Base-by-base conservation (phyloP, 1,140 invertebrate genomes). In the Hydropsyche tenuis region DNA sequence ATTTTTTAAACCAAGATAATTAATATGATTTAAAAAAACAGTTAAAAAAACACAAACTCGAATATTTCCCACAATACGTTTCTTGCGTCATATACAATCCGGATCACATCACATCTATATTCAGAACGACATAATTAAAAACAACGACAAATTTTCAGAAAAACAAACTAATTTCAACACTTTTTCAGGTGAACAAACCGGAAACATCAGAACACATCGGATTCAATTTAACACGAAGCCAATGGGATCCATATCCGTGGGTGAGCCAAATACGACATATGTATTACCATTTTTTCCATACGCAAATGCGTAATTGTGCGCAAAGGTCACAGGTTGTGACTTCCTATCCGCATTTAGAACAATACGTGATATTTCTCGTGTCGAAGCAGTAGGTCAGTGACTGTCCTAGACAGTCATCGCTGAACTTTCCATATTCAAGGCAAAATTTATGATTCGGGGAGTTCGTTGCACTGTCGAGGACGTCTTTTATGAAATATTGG, bases 231-330 rank as follows among this genome's bases (percentile, higher is more conserved):
- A 89, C 88, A 0, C 84, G 89, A 71, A 89, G 87, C 20, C 89
- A 90, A 78, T 91, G 89, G 89, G 90, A 91, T 82, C 89, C 90
- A 4, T 91, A 91, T 84, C 90, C 90, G 30, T 91, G 90, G 89
- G 85, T 91, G 22, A 79, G 80, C 68, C 14, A 43, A 27, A 20
- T 12, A 69, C 9, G 3, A 37, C 30, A 4, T 37, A 37, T 37
- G n/a, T n/a, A n/a, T n/a, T n/a, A n/a, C n/a, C n/a, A n/a, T n/a
- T n/a, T n/a, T n/a, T n/a, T n/a, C n/a, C n/a, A n/a, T n/a, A n/a
- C n/a, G n/a, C n/a, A n/a, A n/a, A n/a, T n/a, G n/a, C n/a, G n/a
- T n/a, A n/a, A n/a, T n/a, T n/a, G n/a, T n/a, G n/a, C n/a, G n/a
- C n/a, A n/a, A n/a, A n/a, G n/a, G n/a, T n/a, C n/a, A n/a, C n/a